Evolutionary conservation across 2,113 vertebrate species (phyloP).

Genomic region (Leiothrix lutea): DNA sequence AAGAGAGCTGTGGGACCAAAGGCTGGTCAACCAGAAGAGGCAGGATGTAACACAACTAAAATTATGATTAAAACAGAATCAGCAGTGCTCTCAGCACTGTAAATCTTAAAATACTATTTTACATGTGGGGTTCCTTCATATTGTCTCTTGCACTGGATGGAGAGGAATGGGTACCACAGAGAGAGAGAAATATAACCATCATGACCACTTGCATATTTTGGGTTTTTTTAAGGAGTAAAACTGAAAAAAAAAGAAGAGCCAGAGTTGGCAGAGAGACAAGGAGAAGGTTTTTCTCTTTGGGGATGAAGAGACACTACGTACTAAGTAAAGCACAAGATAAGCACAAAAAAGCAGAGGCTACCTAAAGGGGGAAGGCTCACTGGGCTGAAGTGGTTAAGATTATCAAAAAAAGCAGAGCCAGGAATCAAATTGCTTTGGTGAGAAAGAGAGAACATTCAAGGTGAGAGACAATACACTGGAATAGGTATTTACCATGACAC

Average conservation of each 20-base stretch:
- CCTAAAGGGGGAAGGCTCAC: background rate
- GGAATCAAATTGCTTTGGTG: background rate
- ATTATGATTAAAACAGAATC: background rate
- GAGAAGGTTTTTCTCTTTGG: background rate
- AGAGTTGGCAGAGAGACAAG: background rate
- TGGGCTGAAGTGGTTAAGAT: background rate
- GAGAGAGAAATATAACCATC: background rate
- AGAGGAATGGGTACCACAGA: background rate
- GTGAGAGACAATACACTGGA: slow-evolving; percentile 2
- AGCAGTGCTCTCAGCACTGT: background rate
- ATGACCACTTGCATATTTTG: background rate
- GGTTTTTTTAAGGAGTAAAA: background rate
- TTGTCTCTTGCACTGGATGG: background rate
- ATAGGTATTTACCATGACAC: background rate
- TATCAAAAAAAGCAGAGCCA: background rate
- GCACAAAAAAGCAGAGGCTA: background rate
- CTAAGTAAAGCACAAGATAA: background rate
- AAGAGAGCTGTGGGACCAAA: background rate
- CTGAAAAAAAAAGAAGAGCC: background rate
- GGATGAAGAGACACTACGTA: background rate
- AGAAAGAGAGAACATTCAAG: background rate
- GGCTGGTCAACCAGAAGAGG: background rate
- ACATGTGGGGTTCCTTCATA: background rate
- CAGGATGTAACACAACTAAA: background rate
- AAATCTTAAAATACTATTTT: background rate